phyloP scores from a whole-genome alignment of 2,113 vertebrate species.

The Antennarius striatus region DNA sequence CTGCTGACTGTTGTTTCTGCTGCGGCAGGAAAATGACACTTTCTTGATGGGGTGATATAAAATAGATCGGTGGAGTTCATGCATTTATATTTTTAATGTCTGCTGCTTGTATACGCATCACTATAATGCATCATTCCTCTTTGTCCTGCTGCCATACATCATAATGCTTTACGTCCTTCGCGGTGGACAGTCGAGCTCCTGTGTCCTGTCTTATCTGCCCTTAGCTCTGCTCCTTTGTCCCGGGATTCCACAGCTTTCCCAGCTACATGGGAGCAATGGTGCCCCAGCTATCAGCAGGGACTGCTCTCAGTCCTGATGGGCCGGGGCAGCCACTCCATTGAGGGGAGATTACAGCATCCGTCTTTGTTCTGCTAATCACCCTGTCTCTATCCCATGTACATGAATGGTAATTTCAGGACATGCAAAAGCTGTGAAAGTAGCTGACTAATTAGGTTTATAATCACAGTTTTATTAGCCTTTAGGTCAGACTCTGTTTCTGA shows the following conservation, averaged over 20 bases:
- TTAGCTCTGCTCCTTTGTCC: constrained; percentile 42
- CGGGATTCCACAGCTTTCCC: constrained; percentile 30
- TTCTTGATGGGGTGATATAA: not conserved
- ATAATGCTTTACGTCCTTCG: constrained; percentile 13
- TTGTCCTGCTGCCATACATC: constrained; percentile 41
- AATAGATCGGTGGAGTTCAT: not conserved
- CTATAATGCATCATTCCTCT: constrained; percentile 12
- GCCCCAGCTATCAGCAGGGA: constrained; percentile 31
- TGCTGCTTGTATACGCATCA: constrained; percentile 10
- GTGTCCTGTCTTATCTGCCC: constrained; percentile 35
- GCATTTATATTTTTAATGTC: not conserved
- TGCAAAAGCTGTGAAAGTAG: constrained; percentile 49
- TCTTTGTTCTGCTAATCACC: constrained; percentile 70
- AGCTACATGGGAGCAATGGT: constrained; percentile 19
- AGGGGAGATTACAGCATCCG: constrained; percentile 60
- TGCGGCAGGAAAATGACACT: not conserved
- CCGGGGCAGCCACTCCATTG: constrained; percentile 46
- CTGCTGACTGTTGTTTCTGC: not conserved
- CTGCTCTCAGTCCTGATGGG: constrained; percentile 43
- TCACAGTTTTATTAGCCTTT: constrained; percentile 67
- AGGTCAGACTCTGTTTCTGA: constrained; percentile 23
- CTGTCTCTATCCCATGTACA: constrained; percentile 54
- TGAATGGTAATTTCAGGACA: constrained; percentile 54
- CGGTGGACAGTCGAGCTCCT: constrained; percentile 8
- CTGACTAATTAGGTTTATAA: constrained; percentile 76